Base-by-base conservation (phyloP, 2,888 invertebrate genomes). In the Hypena proboscidalis region DNA sequence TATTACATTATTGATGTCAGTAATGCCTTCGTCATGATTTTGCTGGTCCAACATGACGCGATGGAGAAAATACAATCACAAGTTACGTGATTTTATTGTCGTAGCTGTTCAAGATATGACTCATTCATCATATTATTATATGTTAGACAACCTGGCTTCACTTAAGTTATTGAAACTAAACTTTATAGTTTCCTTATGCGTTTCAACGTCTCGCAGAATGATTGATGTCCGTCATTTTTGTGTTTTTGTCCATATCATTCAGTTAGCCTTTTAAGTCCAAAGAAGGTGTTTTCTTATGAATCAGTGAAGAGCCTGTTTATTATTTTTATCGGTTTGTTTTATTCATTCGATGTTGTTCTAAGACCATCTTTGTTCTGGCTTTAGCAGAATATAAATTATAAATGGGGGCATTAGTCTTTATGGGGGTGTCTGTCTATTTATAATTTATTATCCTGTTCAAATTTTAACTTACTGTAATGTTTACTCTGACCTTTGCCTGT, bases 61-160 rank as follows among this genome's bases (percentile, higher is more conserved):
- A 46, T n/a, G n/a, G n/a, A n/a, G 31, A 38, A 54, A 64, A 64
- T 49, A 39, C 44, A 50, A 61, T 56, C 52, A 48, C 46, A 47
- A 42, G 29, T 58, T 59, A 53, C 48, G 37, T 54, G 58, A 48
- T 43, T 46, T 58, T 44, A 50, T 51, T 47, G 50, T 58, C 33
- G 41, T 42, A 34, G 31, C 27, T 42, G 26, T 22, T n/a, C 36
- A 14, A 8, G 30, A 14, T 29, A 44, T 30, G 37, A 42, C 33
- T 38, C 32, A 58, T 62, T 53, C 33, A 43, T 53, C 42, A 57
- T 47, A n/a, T n/a, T n/a, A n/a, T n/a, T n/a, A 14, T 13, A 17
- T 6, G n/a, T 19, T 21, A n/a, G 27, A 15, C 41, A 45, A 48
- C 38, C 26, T 48, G 32, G 29, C 30, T 47, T 48, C 20, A 30